A percentile compares a stretch with the other conserved stretches of the same genome.
Conservation (phyloP, 2,888 invertebrate genomes). For the Nomada fucata region DNA sequence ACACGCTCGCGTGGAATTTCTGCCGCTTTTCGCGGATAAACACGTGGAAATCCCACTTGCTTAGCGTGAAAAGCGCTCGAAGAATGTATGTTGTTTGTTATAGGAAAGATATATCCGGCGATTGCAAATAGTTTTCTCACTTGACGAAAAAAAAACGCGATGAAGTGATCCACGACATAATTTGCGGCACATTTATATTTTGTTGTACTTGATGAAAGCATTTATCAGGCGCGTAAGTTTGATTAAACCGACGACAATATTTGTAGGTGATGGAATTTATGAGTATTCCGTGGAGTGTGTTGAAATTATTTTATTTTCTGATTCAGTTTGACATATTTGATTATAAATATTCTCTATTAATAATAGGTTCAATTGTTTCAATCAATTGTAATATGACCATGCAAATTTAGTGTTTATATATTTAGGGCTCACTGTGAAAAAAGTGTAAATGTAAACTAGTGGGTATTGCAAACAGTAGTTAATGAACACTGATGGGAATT, state of each 20-base stretch:
- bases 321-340: no score
- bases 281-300: no score
- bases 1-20: constrained; percentile 28
- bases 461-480: background rate
- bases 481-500: no score
- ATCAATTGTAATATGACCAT: background rate
- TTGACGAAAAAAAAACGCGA: background rate
- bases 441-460: background rate
- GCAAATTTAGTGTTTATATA: background rate
- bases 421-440: background rate
- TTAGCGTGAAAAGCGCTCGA: background rate
- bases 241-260: no score
- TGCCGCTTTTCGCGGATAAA: background rate
- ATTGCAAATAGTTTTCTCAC: background rate
- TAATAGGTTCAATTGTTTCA: no score
- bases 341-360: no score
- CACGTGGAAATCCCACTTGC: constrained; percentile 10
- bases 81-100: background rate
- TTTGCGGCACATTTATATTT: no score
- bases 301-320: no score
- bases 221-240: no score
- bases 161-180: no score
- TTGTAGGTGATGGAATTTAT: no score
- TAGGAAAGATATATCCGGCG: background rate
- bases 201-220: no score